These are phyloP conservation scores for Cyphotilapia sp. DNA, from an alignment of 2,113 vertebrate species.

Conservation along the genomic window DNA sequence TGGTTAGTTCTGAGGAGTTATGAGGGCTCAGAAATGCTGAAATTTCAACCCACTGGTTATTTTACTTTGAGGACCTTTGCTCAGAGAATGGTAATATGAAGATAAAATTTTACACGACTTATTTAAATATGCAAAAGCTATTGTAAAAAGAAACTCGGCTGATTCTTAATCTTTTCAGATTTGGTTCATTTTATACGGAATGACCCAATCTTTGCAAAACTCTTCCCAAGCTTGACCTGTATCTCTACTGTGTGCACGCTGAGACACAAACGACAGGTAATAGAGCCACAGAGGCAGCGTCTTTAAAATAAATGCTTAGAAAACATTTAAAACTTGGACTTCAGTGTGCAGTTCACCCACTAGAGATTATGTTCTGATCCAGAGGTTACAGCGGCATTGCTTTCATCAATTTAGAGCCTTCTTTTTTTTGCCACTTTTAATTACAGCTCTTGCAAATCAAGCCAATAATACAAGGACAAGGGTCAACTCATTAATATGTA, in stretches of 20 bases:
- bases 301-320: neutral
- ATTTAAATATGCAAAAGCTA: neutral
- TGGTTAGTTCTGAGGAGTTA: neutral
- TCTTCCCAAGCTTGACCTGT: neutral
- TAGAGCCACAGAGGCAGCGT: neutral
- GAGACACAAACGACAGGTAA: neutral
- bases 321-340: neutral
- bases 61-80: neutral
- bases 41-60: neutral
- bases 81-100: neutral
- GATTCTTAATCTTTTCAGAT: neutral
- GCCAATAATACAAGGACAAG: neutral
- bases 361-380: neutral
- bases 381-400: neutral
- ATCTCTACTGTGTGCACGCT: neutral
- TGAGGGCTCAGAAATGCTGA: neutral
- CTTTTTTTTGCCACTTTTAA: neutral
- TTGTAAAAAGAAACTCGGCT: neutral
- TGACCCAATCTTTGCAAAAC: neutral
- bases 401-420: neutral
- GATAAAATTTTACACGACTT: neutral
- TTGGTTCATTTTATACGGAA: neutral
- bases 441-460: neutral
- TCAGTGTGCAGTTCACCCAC: neutral
- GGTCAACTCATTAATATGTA: neutral